Percentiles rank a stretch among this genome's conserved stretches.
Evolutionary conservation across 2,797 vertebrate species (phyloP).

Genomic region (Coreius guichenoti): DNA sequence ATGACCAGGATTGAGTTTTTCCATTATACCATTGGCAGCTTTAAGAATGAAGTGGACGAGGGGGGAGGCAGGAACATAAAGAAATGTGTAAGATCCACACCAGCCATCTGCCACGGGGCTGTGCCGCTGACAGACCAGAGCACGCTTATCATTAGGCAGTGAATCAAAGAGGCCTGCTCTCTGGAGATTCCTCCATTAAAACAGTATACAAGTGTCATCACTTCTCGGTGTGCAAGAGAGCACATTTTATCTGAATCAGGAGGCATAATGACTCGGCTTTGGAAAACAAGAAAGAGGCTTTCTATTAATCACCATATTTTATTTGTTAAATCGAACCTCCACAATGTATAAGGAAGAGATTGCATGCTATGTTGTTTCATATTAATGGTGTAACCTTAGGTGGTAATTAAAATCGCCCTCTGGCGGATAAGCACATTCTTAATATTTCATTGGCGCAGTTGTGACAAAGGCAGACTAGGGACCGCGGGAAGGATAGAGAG

Average conservation of each 20-base stretch:
- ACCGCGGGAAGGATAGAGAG: background rate
- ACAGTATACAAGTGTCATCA: slow-evolving; percentile 70
- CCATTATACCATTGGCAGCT: slow-evolving; percentile 80
- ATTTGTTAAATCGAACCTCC: slow-evolving; percentile 61
- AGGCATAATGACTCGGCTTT: slow-evolving; percentile 62
- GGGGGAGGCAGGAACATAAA: slow-evolving; percentile 73
- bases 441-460: slow-evolving; percentile 51
- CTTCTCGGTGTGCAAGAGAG: slow-evolving; percentile 61
- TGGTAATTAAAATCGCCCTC: slow-evolving; percentile 61
- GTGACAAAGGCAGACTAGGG: slow-evolving; percentile 40
- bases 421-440: slow-evolving; percentile 44
- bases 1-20: slow-evolving; percentile 84
- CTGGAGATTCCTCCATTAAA: slow-evolving; percentile 81
- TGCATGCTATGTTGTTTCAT: slow-evolving; percentile 45
- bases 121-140: slow-evolving; percentile 72
- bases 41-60: slow-evolving; percentile 68
- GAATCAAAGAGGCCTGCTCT: slow-evolving; percentile 79
- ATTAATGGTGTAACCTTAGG: slow-evolving; percentile 57
- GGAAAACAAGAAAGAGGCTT: slow-evolving; percentile 54
- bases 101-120: slow-evolving; percentile 85
- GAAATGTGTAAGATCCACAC: slow-evolving; percentile 82
- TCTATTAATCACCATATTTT: slow-evolving; percentile 58
- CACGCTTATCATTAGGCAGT: slow-evolving; percentile 80
- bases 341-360: slow-evolving; percentile 43
- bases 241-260: slow-evolving; percentile 56